phyloP scores from a whole-genome alignment of 2,888 invertebrate species.

The Tyria jacobaeae region DNA sequence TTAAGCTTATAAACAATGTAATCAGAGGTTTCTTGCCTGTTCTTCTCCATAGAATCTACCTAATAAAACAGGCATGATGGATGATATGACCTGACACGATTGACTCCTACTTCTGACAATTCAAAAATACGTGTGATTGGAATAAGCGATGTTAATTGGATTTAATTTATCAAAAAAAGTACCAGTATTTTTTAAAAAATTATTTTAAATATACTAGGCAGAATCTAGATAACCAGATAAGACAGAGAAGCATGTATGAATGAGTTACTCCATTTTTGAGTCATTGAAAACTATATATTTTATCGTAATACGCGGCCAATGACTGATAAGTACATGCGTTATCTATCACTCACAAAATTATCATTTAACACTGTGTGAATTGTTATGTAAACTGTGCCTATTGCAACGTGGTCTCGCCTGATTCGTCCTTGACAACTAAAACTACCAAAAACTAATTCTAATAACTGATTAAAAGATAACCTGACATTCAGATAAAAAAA shows the following conservation, averaged over 20 bases:
- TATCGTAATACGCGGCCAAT: neutral
- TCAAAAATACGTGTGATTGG: too few relatives aligned
- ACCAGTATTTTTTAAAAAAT: neutral
- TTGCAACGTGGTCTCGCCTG: neutral
- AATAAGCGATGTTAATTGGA: too few relatives aligned
- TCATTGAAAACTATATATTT: neutral
- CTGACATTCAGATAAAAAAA: too few relatives aligned
- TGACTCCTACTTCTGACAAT: too few relatives aligned
- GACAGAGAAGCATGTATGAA: neutral
- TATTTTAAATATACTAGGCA: neutral
- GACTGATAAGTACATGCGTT: slow-evolving; percentile 3
- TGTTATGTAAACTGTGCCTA: neutral
- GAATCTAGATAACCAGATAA: neutral
- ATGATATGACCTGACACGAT: too few relatives aligned
- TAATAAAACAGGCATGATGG: too few relatives aligned
- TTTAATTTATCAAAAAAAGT: too few relatives aligned
- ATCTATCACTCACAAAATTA: slow-evolving; percentile 7
- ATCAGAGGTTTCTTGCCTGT: too few relatives aligned
- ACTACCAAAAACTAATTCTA: neutral
- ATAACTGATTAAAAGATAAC: neutral
- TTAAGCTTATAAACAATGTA: too few relatives aligned
- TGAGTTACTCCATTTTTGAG: neutral
- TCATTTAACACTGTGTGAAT: neutral
- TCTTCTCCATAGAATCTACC: too few relatives aligned
- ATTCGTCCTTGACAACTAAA: too few relatives aligned